Conservation (phyloP, 2,113 vertebrate species). For the Lucifuga dentata region DNA sequence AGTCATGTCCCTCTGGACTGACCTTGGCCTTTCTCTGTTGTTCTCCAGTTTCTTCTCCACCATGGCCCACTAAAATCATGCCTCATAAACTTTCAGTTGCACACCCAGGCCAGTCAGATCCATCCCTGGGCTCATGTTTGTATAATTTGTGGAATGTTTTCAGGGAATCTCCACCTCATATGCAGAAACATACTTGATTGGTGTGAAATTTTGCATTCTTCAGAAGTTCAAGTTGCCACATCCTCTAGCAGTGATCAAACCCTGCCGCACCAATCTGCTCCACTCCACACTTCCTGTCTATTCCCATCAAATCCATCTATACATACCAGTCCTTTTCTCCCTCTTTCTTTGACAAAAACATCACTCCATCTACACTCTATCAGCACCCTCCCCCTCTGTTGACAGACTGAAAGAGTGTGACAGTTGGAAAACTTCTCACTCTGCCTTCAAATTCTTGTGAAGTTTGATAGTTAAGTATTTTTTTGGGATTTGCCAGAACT, state of each 20-base stretch:
- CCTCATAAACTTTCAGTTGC: conserved; percentile 61
- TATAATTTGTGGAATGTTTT: conserved; percentile 51
- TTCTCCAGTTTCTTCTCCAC: conserved; percentile 46
- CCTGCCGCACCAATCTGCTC: conserved; percentile 39
- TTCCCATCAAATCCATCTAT: conserved; percentile 41
- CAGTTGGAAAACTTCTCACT: conserved; percentile 44
- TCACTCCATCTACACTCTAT: conserved; percentile 24
- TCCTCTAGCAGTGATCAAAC: conserved; percentile 53
- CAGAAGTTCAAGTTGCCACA: conserved; percentile 56
- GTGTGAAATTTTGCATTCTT: conserved; percentile 54
- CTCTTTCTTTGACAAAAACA: conserved; percentile 39
- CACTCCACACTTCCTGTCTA: conserved; percentile 37
- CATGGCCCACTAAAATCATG: conserved; percentile 49
- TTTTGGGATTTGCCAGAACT: conserved; percentile 31
- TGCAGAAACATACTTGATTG: conserved; percentile 58
- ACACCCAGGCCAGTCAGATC: conserved; percentile 45
- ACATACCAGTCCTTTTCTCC: conserved; percentile 35
- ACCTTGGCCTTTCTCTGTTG: conserved; percentile 52
- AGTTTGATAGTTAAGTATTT: conserved; percentile 38
- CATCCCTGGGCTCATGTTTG: conserved; percentile 47
- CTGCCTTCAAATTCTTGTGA: conserved; percentile 18
- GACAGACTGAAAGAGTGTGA: conserved; percentile 51
- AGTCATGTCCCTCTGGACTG: conserved; percentile 48
- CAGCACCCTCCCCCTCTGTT: conserved; percentile 14
- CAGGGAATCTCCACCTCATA: conserved; percentile 50